Base-by-base conservation (phyloP, 2,888 invertebrate genomes). In the Machimus rusticus region DNA sequence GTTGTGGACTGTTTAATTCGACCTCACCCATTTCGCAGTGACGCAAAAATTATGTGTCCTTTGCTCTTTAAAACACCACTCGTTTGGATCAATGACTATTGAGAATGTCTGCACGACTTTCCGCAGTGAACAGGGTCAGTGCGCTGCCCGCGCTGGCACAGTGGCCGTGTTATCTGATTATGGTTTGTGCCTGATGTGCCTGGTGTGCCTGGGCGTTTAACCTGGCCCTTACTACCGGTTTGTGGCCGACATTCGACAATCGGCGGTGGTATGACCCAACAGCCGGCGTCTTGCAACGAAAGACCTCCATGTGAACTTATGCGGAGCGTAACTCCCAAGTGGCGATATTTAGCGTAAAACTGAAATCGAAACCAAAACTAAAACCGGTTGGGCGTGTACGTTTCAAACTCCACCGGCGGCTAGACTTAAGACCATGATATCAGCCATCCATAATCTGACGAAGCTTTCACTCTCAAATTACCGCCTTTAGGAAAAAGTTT, bases 361-460 rank as follows among this genome's bases (percentile, higher is more conserved):
- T 55, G 81, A 81, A 81, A 81, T 81, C 51, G 34, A 81, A 51
- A 81, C 51, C 81, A 34, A 51, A 81, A 8, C 55, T 46, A 19
- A 55, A 81, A 81, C 81, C 81, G 51, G 81, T 81, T 81, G 81
- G 81, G 81, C 81, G 81, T 81, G 81, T 81, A 46, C 55, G 43
- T 55, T 55, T 28, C 28, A 31, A 46, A 81, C 28, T 16, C 51
- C 28, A 31, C 39, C 51, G 31, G 81, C 81, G 28, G 55, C 31
- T 81, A 31, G 43, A 55, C 23, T 46, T 46, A 46, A 46, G 43
- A 46, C 16, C 14, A 3, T 46, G 16, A 28, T 66, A 66, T 66
- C 66, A 66, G 23, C 23, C 19, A 66, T 66, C 66, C 28, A 19
- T 28, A 28, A 66, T 66, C 31, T 46, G 39, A 23, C 46, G 31